These are phyloP conservation scores for Anoplophora glabripennis DNA, from an alignment of 1,140 invertebrate genomes.

Conservation along the genomic window DNA sequence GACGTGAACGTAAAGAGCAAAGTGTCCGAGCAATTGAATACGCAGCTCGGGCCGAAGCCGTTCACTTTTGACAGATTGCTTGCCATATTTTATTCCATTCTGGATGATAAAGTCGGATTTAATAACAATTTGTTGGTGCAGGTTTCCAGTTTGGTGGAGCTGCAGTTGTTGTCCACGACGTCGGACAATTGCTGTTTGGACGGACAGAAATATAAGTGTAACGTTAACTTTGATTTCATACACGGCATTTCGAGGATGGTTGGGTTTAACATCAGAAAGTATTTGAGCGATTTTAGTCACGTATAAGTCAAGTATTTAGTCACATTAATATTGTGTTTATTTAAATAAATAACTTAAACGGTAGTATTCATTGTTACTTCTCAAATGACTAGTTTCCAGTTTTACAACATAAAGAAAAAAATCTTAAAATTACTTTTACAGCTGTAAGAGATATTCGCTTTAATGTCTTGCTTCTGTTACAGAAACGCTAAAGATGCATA, in stretches of 20 bases:
- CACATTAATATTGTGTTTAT: no score
- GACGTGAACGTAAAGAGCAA: slow-evolving; percentile 55
- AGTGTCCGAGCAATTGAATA: slow-evolving; percentile 55
- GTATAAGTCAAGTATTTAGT: slow-evolving; percentile 27
- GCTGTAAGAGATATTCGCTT: no score
- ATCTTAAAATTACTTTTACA: no score
- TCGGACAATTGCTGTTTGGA: slow-evolving; percentile 64
- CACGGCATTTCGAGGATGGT: slow-evolving; percentile 66
- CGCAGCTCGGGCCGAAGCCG: slow-evolving; percentile 71
- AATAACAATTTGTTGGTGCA: slow-evolving; percentile 80
- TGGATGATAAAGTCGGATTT: slow-evolving; percentile 78
- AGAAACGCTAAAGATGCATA: no score
- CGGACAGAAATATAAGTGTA: slow-evolving; percentile 70
- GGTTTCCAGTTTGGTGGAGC: slow-evolving; percentile 70
- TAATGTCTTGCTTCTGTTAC: no score
- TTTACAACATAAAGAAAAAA: no score
- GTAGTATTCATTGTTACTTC: no score
- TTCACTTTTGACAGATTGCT: slow-evolving; percentile 82
- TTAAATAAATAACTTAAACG: no score
- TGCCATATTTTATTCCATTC: slow-evolving; percentile 88
- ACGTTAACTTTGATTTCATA: slow-evolving; percentile 69
- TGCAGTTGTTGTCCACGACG: slow-evolving; percentile 62
- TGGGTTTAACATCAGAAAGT: slow-evolving; percentile 70
- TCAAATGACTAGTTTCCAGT: no score
- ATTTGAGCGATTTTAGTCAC: slow-evolving; percentile 67